These are phyloP conservation scores for Orius laevigatus DNA, from an alignment of 1,140 invertebrate genomes.

Conservation along the genomic window DNA sequence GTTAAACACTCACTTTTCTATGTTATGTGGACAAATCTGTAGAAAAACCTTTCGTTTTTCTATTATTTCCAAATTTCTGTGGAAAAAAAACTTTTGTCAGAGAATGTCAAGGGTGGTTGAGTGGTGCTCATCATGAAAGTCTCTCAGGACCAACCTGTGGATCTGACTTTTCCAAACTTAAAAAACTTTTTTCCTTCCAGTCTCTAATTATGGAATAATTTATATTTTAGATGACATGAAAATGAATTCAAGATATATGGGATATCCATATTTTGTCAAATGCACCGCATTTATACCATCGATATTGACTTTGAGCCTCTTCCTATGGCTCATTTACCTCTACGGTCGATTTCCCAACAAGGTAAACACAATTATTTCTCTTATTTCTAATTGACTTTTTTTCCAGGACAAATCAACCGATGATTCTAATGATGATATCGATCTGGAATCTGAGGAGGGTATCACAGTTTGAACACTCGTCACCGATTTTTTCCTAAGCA, in stretches of 20 bases:
- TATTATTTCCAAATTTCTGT: background rate
- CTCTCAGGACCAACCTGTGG: background rate
- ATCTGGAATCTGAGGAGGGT: no score
- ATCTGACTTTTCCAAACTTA: background rate
- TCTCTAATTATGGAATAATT: no score
- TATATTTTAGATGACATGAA: slow-evolving; percentile 27
- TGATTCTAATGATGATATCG: no score
- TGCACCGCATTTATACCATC: slow-evolving; percentile 33
- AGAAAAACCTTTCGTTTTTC: no score
- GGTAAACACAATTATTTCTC: background rate
- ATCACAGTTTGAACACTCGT: no score
- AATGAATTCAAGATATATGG: slow-evolving; percentile 35
- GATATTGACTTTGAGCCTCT: slow-evolving; percentile 28
- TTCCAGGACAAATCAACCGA: no score
- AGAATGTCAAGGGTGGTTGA: background rate
- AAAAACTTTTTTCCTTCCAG: background rate
- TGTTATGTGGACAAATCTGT: no score
- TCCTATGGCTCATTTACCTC: slow-evolving; percentile 29
- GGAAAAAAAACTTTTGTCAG: background rate
- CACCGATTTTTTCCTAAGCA: no score
- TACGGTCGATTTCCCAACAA: slow-evolving; percentile 30
- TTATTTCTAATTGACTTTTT: no score
- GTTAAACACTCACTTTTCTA: no score
- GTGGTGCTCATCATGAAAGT: background rate
- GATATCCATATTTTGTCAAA: slow-evolving; percentile 29